Evolutionary conservation across 2,113 vertebrate genomes (phyloP).

Genomic region (Misgurnus mizolepis): DNA sequence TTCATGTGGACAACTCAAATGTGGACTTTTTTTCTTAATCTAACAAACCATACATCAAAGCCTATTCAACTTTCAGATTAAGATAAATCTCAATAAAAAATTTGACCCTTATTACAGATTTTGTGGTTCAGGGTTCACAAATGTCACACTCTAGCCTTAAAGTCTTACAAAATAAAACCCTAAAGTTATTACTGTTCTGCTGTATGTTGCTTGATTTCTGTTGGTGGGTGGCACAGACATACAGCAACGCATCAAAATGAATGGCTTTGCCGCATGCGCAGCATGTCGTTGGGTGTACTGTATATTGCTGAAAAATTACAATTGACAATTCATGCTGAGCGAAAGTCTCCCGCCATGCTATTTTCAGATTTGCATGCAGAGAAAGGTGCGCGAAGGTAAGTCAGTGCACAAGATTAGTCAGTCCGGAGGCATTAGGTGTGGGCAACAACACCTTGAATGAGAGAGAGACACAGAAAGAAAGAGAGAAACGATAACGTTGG

Average conservation of each 20-base stretch:
- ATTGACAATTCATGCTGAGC: slow-evolving; percentile 28
- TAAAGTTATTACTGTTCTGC: neutral
- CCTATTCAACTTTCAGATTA: no score
- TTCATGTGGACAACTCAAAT: no score
- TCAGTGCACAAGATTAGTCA: slow-evolving; percentile 34
- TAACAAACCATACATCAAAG: no score
- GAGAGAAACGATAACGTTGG: slow-evolving; percentile 57
- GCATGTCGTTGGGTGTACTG: slow-evolving; percentile 34
- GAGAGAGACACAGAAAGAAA: neutral
- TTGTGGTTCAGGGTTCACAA: no score
- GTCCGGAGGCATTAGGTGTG: slow-evolving; percentile 34
- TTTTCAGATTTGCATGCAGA: slow-evolving; percentile 46
- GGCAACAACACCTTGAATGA: slow-evolving; percentile 9
- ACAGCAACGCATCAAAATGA: slow-evolving; percentile 36
- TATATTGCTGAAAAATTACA: slow-evolving; percentile 19
- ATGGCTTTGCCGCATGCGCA: slow-evolving; percentile 40
- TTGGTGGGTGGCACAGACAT: slow-evolving; percentile 8
- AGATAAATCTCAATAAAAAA: no score
- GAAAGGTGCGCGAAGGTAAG: slow-evolving; percentile 19
- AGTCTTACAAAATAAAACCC: slow-evolving; percentile 13
- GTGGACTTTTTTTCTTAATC: no score
- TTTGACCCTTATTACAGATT: no score
- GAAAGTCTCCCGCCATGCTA: slow-evolving; percentile 42
- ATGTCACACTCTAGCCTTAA: neutral
- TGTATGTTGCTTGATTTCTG: slow-evolving; percentile 26